These are phyloP conservation scores for Leptodactylus fuscus DNA, from an alignment of 2,113 vertebrate genomes.

Conservation along the genomic window DNA sequence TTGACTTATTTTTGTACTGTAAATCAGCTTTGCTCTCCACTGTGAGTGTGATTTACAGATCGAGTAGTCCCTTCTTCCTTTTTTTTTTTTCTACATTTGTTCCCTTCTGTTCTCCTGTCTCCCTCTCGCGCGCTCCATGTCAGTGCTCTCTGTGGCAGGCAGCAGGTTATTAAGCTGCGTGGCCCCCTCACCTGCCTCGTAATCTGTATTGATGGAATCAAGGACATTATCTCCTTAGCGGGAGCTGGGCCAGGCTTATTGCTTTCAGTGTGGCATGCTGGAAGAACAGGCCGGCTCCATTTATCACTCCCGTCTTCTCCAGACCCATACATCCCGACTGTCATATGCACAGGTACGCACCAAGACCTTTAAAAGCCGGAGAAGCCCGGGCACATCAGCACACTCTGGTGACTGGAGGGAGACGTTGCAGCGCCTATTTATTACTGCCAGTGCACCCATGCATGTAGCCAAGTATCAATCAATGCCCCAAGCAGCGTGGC, in stretches of 20 bases:
- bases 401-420: constrained; percentile 51
- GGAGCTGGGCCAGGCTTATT: constrained; percentile 59
- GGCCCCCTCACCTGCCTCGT: constrained; percentile 59
- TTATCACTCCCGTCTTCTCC: constrained; percentile 51
- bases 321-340: constrained; percentile 51
- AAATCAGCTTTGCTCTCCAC: background rate
- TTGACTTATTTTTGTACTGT: too few relatives aligned
- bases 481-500: background rate
- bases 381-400: constrained; percentile 19
- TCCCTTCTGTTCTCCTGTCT: constrained; percentile 18
- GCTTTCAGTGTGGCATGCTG: constrained; percentile 52
- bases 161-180: constrained; percentile 60
- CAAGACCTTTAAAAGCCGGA: constrained; percentile 39
- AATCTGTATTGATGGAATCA: constrained; percentile 61
- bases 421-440: background rate
- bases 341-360: constrained; percentile 44
- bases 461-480: background rate
- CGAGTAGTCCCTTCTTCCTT: background rate
- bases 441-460: background rate
- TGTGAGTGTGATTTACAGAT: background rate
- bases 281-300: constrained; percentile 57
- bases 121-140: constrained; percentile 20
- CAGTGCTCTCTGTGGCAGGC: constrained; percentile 57
- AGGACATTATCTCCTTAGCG: constrained; percentile 61
- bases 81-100: background rate